phyloP scores from a whole-genome alignment of 2,888 invertebrate genomes.

The Nymphalis polychloros region DNA sequence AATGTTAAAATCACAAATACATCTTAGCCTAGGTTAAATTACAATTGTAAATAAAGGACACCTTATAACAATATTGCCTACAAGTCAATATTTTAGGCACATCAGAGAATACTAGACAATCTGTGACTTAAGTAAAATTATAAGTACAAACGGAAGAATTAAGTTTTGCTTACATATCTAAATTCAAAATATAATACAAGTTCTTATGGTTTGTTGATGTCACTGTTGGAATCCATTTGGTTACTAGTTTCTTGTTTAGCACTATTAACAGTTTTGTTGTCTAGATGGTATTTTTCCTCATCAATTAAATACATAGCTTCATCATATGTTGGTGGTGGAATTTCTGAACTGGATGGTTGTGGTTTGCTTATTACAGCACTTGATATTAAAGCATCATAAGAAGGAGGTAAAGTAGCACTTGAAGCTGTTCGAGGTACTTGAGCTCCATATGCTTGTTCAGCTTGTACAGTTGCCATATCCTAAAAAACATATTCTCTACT shows the following conservation, averaged over 20 bases:
- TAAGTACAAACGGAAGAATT: slow-evolving; percentile 78
- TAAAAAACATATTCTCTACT: slow-evolving; percentile 53
- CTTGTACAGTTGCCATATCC: slow-evolving; percentile 82
- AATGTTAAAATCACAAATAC: slow-evolving; percentile 36
- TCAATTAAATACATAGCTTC: slow-evolving; percentile 83
- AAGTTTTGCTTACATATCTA: slow-evolving; percentile 66
- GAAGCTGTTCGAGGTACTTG: slow-evolving; percentile 80
- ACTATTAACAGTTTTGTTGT: slow-evolving; percentile 55
- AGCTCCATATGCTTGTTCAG: slow-evolving; percentile 77
- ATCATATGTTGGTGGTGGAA: slow-evolving; percentile 84
- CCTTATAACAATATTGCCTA: slow-evolving; percentile 61
- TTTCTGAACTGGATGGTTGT: slow-evolving; percentile 76
- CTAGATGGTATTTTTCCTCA: slow-evolving; percentile 65
- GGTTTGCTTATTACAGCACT: slow-evolving; percentile 67
- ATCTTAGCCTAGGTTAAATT: slow-evolving; percentile 34
- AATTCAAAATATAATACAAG: slow-evolving; percentile 47
- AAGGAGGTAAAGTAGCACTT: slow-evolving; percentile 83
- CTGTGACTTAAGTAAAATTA: slow-evolving; percentile 61
- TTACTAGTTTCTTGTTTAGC: slow-evolving; percentile 69
- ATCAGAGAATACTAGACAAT: slow-evolving; percentile 68
- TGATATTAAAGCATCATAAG: slow-evolving; percentile 83
- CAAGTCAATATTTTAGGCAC: slow-evolving; percentile 75
- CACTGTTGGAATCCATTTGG: slow-evolving; percentile 55
- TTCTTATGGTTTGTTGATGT: slow-evolving; percentile 69
- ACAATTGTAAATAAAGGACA: slow-evolving; percentile 40